Conservation (phyloP, 37 sponge, comb jelly and placozoan species). For the Mnemiopsis leidyi region DNA sequence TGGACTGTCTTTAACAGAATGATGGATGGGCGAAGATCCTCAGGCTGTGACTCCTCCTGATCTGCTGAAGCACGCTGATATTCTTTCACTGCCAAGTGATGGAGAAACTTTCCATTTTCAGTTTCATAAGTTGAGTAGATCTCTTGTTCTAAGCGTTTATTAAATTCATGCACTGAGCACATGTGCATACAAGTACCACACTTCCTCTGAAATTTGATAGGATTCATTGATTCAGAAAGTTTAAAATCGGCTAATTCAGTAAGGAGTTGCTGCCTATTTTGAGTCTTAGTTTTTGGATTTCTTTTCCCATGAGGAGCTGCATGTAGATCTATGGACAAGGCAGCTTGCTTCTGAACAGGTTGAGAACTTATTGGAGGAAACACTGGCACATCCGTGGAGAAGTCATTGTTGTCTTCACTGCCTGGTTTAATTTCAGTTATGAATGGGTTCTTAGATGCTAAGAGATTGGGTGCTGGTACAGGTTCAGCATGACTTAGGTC, state of each 20-base stretch:
- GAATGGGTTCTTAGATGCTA: not conserved
- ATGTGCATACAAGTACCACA: constrained; percentile 16
- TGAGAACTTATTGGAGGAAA: not conserved
- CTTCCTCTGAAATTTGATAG: not conserved
- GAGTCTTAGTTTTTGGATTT: not conserved
- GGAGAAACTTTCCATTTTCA: not conserved
- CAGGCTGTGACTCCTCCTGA: not conserved
- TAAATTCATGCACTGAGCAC: constrained; percentile 34
- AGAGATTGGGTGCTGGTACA: too few species aligned
- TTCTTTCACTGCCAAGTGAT: constrained; percentile 28
- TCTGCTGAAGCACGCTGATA: constrained; percentile 12
- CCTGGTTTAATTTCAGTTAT: not conserved
- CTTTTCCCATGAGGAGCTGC: not conserved
- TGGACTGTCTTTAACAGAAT: not conserved
- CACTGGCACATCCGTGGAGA: not conserved
- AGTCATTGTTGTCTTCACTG: not conserved
- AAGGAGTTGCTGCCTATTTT: not conserved
- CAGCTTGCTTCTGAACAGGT: not conserved
- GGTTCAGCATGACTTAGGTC: too few species aligned
- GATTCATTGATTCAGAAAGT: not conserved
- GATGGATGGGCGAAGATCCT: constrained; percentile 8
- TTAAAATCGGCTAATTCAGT: not conserved
- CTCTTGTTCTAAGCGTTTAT: not conserved
- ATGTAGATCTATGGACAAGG: not conserved
- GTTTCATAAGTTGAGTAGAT: constrained; percentile 21